Evolutionary conservation across 2,888 invertebrate species (phyloP).

Genomic region (Liopterus haemorrhoidalis): DNA sequence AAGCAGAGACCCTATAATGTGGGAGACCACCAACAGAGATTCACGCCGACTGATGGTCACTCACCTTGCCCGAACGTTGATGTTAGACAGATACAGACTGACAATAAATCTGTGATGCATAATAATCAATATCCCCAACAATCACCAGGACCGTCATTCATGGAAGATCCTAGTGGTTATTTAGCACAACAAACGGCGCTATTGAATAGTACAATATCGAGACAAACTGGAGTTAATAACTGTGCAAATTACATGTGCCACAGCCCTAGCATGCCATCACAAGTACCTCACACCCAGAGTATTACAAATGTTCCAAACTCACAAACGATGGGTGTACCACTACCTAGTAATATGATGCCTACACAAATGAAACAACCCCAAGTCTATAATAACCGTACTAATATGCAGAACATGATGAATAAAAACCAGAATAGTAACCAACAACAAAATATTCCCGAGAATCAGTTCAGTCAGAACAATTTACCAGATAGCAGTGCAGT

Average conservation of each 20-base stretch:
- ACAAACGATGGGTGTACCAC: slow-evolving; percentile 43
- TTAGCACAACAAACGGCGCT: slow-evolving; percentile 85
- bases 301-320: slow-evolving; percentile 36
- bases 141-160: slow-evolving; percentile 65
- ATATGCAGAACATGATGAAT: slow-evolving; percentile 7
- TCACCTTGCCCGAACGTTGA: slow-evolving; percentile 56
- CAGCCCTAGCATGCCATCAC: slow-evolving; percentile 34
- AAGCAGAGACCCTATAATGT: slow-evolving; percentile 53
- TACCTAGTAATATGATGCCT: slow-evolving; percentile 43
- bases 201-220: slow-evolving; percentile 73
- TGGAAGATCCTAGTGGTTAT: slow-evolving; percentile 88
- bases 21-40: slow-evolving; percentile 40
- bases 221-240: slow-evolving; percentile 49
- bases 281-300: slow-evolving; percentile 35
- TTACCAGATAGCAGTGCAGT: slow-evolving; percentile 39
- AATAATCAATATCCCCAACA: slow-evolving; percentile 40
- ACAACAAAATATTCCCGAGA: slow-evolving; percentile 25
- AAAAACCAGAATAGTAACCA: slow-evolving; percentile 2
- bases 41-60: slow-evolving; percentile 26
- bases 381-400: slow-evolving; percentile 20
- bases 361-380: slow-evolving; percentile 36
- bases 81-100: slow-evolving; percentile 51
- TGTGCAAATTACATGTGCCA: slow-evolving; percentile 40
- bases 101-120: slow-evolving; percentile 42
- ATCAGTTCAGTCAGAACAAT: slow-evolving; percentile 33